Evolutionary conservation across 2,888 invertebrate genomes (phyloP), one percentile per base, ranked within the genome.

Genomic region (Automeris io): DNA sequence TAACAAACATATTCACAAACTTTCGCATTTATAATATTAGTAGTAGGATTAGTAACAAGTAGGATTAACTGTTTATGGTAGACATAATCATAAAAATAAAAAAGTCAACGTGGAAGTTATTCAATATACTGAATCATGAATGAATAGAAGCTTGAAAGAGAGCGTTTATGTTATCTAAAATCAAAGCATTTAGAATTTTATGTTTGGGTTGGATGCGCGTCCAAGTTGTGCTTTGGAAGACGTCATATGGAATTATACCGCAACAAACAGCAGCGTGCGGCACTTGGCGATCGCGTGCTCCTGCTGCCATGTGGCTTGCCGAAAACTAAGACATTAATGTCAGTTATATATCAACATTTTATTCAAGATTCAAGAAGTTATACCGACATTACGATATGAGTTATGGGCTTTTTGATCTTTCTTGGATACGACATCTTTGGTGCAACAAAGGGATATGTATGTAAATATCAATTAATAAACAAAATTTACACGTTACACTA

Each of bases 191-290:
- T 29, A 37, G 11, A 24, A 24, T 41, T 37, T 42, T 46, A 43
- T 73, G 70, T 77, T 77, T 77, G 49, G 60, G 51, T 75, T 78
- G 72, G 74, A 73, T 56, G 56, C 57, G 54, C 45, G 42, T 52
- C 45, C 52, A 40, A 41, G 37, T 41, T 41, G 41, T 47, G 44
- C 41, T 42, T 43, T 36, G 40, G 43, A 52, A 51, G 65, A 71
- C 76, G 75, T 75, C 74, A 70, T 57, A 45, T 61, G 75, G 71
- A 77, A 77, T 71, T 59, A 70, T 68, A 60, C 75, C 63, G 64
- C 49, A 59, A 63, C 61, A 70, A 74, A 75, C 63, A 74, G 29
- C 29, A 16, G 16, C 16, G 13, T 29, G 8, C 25, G 22, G 24
- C 39, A 39, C 39, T n/a, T 22, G n/a, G 33, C 25, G 24, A 9